Evolutionary conservation across 1,140 invertebrate species (phyloP).

Genomic region (Cherax quadricarinatus): DNA sequence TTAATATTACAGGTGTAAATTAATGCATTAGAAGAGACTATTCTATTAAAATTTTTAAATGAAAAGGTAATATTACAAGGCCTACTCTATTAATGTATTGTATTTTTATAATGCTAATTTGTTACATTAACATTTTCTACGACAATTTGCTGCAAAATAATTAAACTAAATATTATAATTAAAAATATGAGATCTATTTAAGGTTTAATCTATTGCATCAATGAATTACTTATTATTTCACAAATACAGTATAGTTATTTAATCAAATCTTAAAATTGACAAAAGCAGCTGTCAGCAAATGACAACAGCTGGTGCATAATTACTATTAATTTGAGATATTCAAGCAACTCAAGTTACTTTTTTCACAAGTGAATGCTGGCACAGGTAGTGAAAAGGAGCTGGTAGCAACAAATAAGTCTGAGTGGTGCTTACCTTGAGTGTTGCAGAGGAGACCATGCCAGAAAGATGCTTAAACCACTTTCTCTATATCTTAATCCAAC

Average conservation of each 20-base stretch:
- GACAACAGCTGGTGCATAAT: background rate
- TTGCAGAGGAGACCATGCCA: slow-evolving; percentile 18
- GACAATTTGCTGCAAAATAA: background rate
- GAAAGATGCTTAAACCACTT: slow-evolving; percentile 15
- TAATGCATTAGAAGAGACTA: background rate
- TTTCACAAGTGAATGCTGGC: background rate
- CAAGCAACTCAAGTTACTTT: background rate
- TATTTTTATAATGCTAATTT: background rate
- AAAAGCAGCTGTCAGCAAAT: background rate
- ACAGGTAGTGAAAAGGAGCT: background rate
- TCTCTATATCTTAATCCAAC: background rate
- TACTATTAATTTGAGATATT: background rate
- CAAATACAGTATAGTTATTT: background rate
- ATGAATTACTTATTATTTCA: background rate
- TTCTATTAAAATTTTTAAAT: background rate
- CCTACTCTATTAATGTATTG: background rate
- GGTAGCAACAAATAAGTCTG: background rate
- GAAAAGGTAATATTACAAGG: background rate
- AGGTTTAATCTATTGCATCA: background rate
- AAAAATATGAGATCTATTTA: background rate
- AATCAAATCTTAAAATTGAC: background rate
- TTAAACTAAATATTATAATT: background rate
- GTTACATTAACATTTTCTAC: background rate
- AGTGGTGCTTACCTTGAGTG: slow-evolving; percentile 9
- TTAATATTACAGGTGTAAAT: background rate